These are phyloP conservation scores for Cyclura pinguis DNA, from an alignment of 2,797 vertebrate genomes.

Conservation along the genomic window DNA sequence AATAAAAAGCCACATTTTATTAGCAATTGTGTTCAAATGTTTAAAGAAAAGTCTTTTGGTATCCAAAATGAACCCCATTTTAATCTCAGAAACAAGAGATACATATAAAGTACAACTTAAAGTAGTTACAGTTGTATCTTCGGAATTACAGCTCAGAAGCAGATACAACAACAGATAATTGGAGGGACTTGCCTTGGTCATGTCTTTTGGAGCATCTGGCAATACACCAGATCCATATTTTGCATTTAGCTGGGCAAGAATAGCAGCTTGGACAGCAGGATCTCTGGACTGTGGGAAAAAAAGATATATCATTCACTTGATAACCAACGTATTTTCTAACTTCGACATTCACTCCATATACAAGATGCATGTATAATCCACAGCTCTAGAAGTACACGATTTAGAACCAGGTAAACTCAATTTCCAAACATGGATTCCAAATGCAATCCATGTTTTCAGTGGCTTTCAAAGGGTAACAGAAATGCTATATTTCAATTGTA, in stretches of 20 bases:
- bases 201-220: constrained; percentile 85
- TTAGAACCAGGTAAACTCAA: background rate
- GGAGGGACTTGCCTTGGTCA: constrained; percentile 84
- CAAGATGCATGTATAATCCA: background rate
- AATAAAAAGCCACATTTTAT: background rate
- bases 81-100: background rate
- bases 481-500: background rate
- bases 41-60: background rate
- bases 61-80: background rate
- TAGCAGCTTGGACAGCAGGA: constrained; percentile 98
- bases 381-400: background rate
- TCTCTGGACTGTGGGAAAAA: constrained; percentile 89
- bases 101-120: background rate
- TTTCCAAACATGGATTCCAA: constrained; percentile 4
- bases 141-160: constrained; percentile 39
- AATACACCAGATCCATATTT: constrained; percentile 94
- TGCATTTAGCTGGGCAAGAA: constrained; percentile 96
- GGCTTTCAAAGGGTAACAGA: background rate
- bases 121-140: background rate
- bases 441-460: background rate
- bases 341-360: background rate
- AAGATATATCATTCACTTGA: background rate
- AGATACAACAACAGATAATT: background rate
- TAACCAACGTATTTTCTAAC: background rate
- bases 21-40: background rate